Evolutionary conservation across 2,888 invertebrate species (phyloP).

Genomic region (Nineta flava): DNA sequence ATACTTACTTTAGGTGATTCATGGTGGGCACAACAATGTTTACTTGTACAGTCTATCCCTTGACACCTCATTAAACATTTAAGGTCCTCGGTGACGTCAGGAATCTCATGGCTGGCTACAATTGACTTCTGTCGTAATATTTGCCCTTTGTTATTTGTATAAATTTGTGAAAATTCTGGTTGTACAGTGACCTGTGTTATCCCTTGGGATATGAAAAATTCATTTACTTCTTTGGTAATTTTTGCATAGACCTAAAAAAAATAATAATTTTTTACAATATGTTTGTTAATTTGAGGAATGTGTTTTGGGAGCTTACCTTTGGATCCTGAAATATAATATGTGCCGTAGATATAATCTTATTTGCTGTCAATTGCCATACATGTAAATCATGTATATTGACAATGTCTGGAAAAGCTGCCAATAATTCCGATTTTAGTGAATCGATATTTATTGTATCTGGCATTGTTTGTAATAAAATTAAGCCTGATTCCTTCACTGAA

Average conservation of each 20-base stretch:
- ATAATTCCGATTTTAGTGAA: constrained; percentile 44
- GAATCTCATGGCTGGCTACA: not conserved
- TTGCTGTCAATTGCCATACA: constrained; percentile 72
- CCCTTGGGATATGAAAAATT: constrained; percentile 64
- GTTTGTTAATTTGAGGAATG: not conserved
- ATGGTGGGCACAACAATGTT: constrained; percentile 26
- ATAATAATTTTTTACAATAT: constrained; percentile 3
- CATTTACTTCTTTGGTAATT: constrained; percentile 44
- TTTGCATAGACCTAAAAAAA: constrained; percentile 32
- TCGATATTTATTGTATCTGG: constrained; percentile 75
- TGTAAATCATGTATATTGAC: constrained; percentile 74
- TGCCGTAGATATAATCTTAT: constrained; percentile 67
- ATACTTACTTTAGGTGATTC: not conserved
- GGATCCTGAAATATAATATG: constrained; percentile 62
- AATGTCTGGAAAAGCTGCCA: constrained; percentile 50
- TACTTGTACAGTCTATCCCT: constrained; percentile 25
- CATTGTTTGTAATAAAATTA: constrained; percentile 82
- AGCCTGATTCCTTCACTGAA: constrained; percentile 74
- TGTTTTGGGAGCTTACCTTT: constrained; percentile 24
- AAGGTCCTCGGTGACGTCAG: constrained; percentile 11
- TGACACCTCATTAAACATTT: constrained; percentile 29
- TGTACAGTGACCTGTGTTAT: constrained; percentile 75
- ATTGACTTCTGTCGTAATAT: not conserved
- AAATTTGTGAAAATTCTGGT: constrained; percentile 53
- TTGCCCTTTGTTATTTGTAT: constrained; percentile 9